Evolutionary conservation across 1,140 invertebrate species (phyloP).

Genomic region (Drosophila leontia): DNA sequence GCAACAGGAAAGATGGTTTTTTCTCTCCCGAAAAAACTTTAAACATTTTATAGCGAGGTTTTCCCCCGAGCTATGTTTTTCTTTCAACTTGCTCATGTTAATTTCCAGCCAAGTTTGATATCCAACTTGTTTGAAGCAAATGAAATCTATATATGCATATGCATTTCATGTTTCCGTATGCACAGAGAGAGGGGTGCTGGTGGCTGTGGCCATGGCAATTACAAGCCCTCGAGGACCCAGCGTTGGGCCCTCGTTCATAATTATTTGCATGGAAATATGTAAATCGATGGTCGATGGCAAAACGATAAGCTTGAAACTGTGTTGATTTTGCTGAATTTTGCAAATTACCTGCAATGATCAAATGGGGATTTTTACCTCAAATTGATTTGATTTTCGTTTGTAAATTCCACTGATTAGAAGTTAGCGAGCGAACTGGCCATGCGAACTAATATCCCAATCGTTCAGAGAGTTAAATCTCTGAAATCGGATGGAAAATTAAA

Average conservation of each 20-base stretch:
- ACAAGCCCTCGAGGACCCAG: conserved; percentile 17
- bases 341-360: conserved; percentile 36
- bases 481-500: neutral
- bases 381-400: conserved; percentile 25
- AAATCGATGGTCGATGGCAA: conserved; percentile 57
- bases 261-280: conserved; percentile 73
- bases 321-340: conserved; percentile 33
- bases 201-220: conserved; percentile 1
- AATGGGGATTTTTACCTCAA: conserved; percentile 20
- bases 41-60: conserved; percentile 39
- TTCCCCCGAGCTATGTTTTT: conserved; percentile 40
- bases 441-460: neutral
- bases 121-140: conserved; percentile 66
- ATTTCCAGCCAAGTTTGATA: conserved; percentile 36
- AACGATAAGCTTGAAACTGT: conserved; percentile 38
- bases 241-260: conserved; percentile 48
- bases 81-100: conserved; percentile 35
- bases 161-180: conserved; percentile 41
- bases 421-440: neutral
- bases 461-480: neutral
- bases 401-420: conserved; percentile 26
- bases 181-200: conserved; percentile 1
- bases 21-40: conserved; percentile 1
- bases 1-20: neutral
- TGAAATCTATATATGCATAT: conserved; percentile 56